Base-by-base conservation (phyloP, 2,888 invertebrate species). In the Pandemis heparana region DNA sequence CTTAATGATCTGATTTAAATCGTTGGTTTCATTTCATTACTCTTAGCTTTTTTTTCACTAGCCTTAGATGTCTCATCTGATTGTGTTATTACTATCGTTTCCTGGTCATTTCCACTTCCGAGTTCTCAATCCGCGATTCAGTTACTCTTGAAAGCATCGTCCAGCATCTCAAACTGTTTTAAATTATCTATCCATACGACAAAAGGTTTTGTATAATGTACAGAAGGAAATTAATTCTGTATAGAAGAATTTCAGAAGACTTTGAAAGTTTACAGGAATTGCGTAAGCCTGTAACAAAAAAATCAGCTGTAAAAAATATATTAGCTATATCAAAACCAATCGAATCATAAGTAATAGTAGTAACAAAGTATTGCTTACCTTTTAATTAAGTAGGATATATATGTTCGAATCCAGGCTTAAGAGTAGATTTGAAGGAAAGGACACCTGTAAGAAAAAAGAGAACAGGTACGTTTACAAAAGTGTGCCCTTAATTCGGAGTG, bases 301-400 rank as follows among this genome's bases (percentile, higher is more conserved):
- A 60, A 38, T n/a, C 7, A 38, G 5, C n/a, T 18, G n/a, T 32
- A 38, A 60, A 48, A n/a, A 38, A 39, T n/a, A n/a, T 14, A n/a
- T 7, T n/a, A 48, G 2, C 14, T 48, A 6, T 48, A 48, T n/a
- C 5, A 48, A n/a, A 14, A n/a, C 12, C 14, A n/a, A n/a, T 48
- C 48, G 23, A 4, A 32, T 32, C n/a, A n/a, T n/a, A n/a, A n/a
- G n/a, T n/a, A n/a, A 32, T 32, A 2, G 2, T 32, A 32, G 23
- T 32, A 32, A 32, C 23, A 6, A 48, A 32, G 6, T 12, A 59
- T 32, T 6, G n/a, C 60, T 60, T 39, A 39, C 60, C 56, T 18
- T 60, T 39, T 60, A 60, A 39, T 39, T 60, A 60, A 39, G 60
- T 38, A 8, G 60, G 60, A 60, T 38, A 60, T 39, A 39, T 39